A percentile compares a stretch with the other conserved stretches of the same genome.
phyloP scores from a whole-genome alignment of 1,140 invertebrate genomes.

The Gonatopus flavifemur region DNA sequence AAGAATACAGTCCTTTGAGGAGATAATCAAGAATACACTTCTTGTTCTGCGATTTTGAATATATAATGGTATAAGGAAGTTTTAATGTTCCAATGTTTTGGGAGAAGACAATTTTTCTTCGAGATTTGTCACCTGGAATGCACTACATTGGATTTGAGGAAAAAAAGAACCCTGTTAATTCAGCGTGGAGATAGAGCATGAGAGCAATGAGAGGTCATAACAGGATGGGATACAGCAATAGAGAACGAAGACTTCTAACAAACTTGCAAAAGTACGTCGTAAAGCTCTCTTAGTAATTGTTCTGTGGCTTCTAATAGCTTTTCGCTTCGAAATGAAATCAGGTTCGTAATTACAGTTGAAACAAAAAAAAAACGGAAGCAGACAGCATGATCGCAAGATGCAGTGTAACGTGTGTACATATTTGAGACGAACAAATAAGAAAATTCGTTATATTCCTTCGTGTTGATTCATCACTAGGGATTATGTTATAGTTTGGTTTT shows the following conservation, averaged over 20 bases:
- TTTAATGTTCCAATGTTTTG: slow-evolving; percentile 2
- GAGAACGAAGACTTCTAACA: slow-evolving; percentile 23
- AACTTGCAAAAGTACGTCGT: slow-evolving; percentile 28
- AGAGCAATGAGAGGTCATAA: not conserved
- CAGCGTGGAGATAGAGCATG: not conserved
- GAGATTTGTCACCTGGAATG: slow-evolving; percentile 20
- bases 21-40: too few species aligned
- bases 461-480: too few species aligned
- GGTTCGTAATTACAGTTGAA: slow-evolving; percentile 6
- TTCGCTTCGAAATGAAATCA: slow-evolving; percentile 22
- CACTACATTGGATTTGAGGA: not conserved
- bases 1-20: too few species aligned
- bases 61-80: slow-evolving; percentile 15
- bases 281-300: slow-evolving; percentile 27
- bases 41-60: too few species aligned
- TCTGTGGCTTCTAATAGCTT: slow-evolving; percentile 6
- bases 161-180: slow-evolving; percentile 2
- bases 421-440: not conserved
- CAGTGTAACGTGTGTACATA: not conserved
- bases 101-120: too few species aligned
- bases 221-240: slow-evolving; percentile 3
- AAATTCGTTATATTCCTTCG: too few species aligned
- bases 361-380: slow-evolving; percentile 13
- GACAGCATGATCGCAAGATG: too few species aligned
- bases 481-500: too few species aligned